Percentiles rank a stretch among this genome's conserved stretches.
phyloP scores from a whole-genome alignment of 1,140 invertebrate genomes.

The Bombus confusus region DNA sequence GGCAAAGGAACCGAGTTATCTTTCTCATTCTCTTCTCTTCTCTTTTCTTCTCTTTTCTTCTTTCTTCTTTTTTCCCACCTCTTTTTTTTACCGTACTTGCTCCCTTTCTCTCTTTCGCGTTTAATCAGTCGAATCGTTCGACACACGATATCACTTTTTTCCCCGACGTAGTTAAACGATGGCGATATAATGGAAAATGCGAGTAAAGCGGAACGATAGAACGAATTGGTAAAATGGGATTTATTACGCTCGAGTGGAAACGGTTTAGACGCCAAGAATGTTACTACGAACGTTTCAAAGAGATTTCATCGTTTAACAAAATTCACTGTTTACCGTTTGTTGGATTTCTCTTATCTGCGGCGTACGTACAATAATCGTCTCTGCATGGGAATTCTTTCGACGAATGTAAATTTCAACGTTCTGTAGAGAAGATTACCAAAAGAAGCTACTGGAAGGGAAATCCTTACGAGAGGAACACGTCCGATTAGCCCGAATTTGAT shows the following conservation, averaged over 20 bases:
- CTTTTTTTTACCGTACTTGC: not conserved
- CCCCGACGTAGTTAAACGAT: not conserved
- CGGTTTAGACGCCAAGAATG: not conserved
- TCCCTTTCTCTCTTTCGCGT: not conserved
- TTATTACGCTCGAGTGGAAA: not conserved
- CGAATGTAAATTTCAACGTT: not conserved
- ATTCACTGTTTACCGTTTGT: too few relatives aligned
- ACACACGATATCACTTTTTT: not conserved
- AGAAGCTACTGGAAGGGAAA: too few relatives aligned
- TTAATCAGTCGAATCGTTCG: not conserved
- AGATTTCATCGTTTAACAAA: not conserved
- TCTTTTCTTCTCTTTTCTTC: not conserved
- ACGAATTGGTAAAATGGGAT: not conserved
- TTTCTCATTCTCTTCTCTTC: too few relatives aligned
- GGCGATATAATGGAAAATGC: not conserved
- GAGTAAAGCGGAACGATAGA: not conserved
- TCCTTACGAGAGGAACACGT: too few relatives aligned
- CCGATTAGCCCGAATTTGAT: too few relatives aligned
- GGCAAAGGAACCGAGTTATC: not conserved
- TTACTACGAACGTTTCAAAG: too few relatives aligned
- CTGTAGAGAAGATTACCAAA: not conserved
- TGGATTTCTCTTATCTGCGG: too few relatives aligned
- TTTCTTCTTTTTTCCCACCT: not conserved
- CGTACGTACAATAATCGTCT: too few relatives aligned
- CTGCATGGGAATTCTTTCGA: not conserved